These are phyloP conservation scores for Archips crataeganus DNA, from an alignment of 2,888 invertebrate species.

Conservation along the genomic window DNA sequence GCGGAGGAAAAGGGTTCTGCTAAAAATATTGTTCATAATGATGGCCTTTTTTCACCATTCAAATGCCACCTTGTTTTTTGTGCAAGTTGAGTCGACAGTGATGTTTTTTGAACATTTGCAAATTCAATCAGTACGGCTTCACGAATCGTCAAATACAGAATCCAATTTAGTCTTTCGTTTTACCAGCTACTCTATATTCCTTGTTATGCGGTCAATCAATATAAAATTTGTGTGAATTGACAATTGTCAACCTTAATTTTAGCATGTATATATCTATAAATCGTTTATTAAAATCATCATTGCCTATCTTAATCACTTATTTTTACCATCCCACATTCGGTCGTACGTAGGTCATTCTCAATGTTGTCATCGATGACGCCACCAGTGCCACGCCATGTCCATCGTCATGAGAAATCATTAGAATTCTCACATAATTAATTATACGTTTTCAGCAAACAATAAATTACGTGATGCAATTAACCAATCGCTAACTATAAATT, in stretches of 20 bases:
- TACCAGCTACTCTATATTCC: no score
- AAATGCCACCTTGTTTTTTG: not conserved
- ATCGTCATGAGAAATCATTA: conserved; percentile 17
- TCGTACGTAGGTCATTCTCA: not conserved
- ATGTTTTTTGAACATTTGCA: not conserved
- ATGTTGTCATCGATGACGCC: conserved; percentile 1
- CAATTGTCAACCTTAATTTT: not conserved
- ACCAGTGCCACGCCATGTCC: not conserved
- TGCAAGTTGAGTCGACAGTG: not conserved
- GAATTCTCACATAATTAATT: conserved; percentile 11
- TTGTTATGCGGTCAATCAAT: no score
- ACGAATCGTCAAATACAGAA: not conserved
- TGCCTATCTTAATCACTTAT: not conserved
- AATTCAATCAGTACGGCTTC: not conserved
- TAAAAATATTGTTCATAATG: not conserved
- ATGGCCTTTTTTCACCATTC: not conserved
- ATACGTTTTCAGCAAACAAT: conserved; percentile 10
- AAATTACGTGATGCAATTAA: not conserved
- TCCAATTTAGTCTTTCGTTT: no score
- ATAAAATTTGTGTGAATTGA: no score
- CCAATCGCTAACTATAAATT: not conserved
- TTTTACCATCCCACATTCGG: not conserved
- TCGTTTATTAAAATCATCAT: not conserved
- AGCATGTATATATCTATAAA: not conserved
- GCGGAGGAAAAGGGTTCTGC: not conserved